phyloP scores from a whole-genome alignment of 2,888 invertebrate species.

The Caenorhabditis doughertyi region DNA sequence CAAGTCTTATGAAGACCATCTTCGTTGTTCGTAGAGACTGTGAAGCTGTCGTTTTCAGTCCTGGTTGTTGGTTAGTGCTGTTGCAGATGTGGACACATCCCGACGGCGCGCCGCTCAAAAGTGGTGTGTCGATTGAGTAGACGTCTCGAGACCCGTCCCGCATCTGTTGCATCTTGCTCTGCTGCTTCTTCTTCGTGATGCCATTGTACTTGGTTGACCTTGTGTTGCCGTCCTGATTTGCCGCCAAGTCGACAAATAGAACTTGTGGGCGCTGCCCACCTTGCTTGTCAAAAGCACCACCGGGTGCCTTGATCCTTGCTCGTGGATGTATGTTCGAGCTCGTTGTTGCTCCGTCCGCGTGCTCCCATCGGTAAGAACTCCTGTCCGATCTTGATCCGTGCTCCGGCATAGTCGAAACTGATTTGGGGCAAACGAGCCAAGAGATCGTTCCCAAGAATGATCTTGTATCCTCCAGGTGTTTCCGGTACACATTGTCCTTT shows the following conservation, averaged over 20 bases:
- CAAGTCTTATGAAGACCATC: constrained; percentile 46
- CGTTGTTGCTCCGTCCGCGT: too few species aligned
- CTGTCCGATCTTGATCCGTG: not conserved
- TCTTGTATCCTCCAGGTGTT: not conserved
- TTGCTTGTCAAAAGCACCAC: not conserved
- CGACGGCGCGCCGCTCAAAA: constrained; percentile 63
- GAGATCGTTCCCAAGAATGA: constrained; percentile 44
- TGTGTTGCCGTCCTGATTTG: constrained; percentile 1
- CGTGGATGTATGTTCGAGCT: too few species aligned
- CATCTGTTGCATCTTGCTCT: not conserved
- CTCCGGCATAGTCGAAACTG: constrained; percentile 21
- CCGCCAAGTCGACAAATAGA: not conserved
- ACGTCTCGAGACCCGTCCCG: constrained; percentile 49
- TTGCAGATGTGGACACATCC: constrained; percentile 64
- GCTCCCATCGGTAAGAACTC: constrained; percentile 3
- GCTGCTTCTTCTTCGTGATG: not conserved
- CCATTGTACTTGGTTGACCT: not conserved
- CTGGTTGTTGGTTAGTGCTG: constrained; percentile 49
- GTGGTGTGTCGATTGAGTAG: constrained; percentile 64
- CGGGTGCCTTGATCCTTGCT: not conserved
- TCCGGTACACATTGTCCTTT: not conserved
- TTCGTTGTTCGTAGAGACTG: constrained; percentile 48
- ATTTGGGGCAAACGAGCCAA: constrained; percentile 11
- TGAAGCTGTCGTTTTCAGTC: constrained; percentile 60
- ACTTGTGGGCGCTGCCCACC: not conserved